These are phyloP conservation scores for Zaprionus nigranus DNA, from an alignment of 1,140 invertebrate species.

Conservation along the genomic window DNA sequence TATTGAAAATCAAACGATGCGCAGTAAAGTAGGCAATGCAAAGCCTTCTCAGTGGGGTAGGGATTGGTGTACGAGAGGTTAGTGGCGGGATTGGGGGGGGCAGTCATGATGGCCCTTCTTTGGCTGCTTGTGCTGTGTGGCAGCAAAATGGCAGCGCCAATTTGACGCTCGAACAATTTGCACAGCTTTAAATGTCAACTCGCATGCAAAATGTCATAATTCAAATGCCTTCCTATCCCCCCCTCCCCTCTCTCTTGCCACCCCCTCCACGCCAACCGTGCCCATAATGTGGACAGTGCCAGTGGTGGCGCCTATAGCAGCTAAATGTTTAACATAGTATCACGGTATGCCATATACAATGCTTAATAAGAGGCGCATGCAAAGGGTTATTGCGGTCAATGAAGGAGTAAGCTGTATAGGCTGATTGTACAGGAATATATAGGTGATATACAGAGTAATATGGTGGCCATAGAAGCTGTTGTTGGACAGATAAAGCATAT, in stretches of 20 bases:
- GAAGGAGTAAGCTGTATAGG: no score
- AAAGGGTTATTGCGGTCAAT: no score
- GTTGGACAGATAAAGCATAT: no score
- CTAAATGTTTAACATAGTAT: background rate
- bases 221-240: slow-evolving; percentile 52
- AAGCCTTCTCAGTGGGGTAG: background rate
- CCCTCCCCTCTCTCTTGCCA: background rate
- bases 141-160: slow-evolving; percentile 68
- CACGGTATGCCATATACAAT: background rate
- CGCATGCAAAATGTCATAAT: slow-evolving; percentile 79
- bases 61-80: no score
- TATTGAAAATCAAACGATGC: slow-evolving; percentile 76
- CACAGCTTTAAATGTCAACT: slow-evolving; percentile 81
- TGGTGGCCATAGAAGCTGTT: no score
- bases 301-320: background rate
- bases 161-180: slow-evolving; percentile 81
- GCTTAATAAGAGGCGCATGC: background rate
- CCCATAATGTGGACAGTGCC: slow-evolving; percentile 25
- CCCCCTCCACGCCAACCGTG: background rate
- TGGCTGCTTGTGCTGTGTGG: slow-evolving; percentile 7
- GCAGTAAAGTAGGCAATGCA: slow-evolving; percentile 72
- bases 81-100: background rate
- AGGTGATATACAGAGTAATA: no score
- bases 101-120: background rate
- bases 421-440: no score